Base-by-base conservation (phyloP, 2,888 invertebrate species). In the Luperina testacea region DNA sequence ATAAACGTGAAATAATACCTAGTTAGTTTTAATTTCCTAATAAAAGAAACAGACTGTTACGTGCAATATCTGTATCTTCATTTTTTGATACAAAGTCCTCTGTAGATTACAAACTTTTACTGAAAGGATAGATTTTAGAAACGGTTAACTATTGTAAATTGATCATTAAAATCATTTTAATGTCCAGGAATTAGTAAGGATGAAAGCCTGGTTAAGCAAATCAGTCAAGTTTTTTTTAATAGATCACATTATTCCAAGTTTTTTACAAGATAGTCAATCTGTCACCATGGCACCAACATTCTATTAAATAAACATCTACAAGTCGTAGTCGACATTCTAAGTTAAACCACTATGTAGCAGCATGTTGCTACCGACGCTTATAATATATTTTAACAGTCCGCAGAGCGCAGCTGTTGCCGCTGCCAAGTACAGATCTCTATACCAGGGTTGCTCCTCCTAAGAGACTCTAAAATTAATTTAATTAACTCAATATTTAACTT, bases 321-420 rank as follows among this genome's bases (percentile, higher is more conserved):
- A 80, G 76, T 80, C 42, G 65, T 72, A 53, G 38, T 51, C 59
- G 32, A 64, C 77, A 74, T 73, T 72, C 64, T 68, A 77, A 78
- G 79, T 81, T 77, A 78, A 82, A 82, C 85, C 79, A 69, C 83
- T 75, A 38, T 59, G 64, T n/a, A 73, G 71, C 64, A 63, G 70
- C 77, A 78, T 80, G 77, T 85, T 73, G 74, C 72, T 80, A 48
- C 38, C 67, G 48, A 42, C 53, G 45, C 71, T 76, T 73, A 87
- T 83, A 83, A 86, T 90, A 90, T 87, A 90, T 88, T 88, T 90
- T 73, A 90, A 88, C 86, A 86, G 86, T 84, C 88, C 83, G 57
- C 89, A 86, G 83, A 85, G 76, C 89, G 67, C 90, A 90, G 90
- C 88, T 90, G 90, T 81, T 89, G 45, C 89, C 88, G 27, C 67